Conservation (phyloP, 2,113 vertebrate species). For the Microtus montanus region DNA sequence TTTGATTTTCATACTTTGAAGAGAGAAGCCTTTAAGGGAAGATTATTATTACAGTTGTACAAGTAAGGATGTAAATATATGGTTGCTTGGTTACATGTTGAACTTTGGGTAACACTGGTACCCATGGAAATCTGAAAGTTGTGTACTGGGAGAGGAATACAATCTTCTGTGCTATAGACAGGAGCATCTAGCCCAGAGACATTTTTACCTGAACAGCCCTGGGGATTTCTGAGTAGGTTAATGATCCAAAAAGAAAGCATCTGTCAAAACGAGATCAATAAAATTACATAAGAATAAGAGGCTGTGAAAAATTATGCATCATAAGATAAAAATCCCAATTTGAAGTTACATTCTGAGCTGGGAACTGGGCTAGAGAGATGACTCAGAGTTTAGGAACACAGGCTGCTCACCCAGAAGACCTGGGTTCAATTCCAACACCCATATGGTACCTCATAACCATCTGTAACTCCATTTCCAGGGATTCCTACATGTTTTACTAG, state of each 20-base stretch:
- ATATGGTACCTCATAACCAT: not conserved
- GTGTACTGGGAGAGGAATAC: not conserved
- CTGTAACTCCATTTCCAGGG: not conserved
- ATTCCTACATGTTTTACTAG: not conserved
- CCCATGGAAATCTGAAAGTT: not conserved
- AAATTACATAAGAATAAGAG: not conserved
- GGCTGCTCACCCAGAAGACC: not conserved
- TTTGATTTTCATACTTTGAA: not conserved
- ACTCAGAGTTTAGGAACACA: not conserved
- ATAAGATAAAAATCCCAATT: not conserved
- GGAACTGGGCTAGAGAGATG: not conserved
- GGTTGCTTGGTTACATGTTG: not conserved
- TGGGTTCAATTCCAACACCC: not conserved
- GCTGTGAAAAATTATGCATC: not conserved
- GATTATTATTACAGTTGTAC: not conserved
- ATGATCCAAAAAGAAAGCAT: not conserved
- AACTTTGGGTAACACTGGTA: not conserved
- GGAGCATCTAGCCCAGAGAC: not conserved
- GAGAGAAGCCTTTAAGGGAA: not conserved
- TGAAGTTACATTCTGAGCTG: not conserved
- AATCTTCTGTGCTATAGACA: not conserved
- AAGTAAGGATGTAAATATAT: not conserved
- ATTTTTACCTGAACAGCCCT: not conserved
- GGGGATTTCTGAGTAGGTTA: not conserved
- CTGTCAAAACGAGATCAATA: slow-evolving; percentile 11